These are phyloP conservation scores for Cotesia vestalis DNA, from an alignment of 1,140 invertebrate species.

Conservation along the genomic window DNA sequence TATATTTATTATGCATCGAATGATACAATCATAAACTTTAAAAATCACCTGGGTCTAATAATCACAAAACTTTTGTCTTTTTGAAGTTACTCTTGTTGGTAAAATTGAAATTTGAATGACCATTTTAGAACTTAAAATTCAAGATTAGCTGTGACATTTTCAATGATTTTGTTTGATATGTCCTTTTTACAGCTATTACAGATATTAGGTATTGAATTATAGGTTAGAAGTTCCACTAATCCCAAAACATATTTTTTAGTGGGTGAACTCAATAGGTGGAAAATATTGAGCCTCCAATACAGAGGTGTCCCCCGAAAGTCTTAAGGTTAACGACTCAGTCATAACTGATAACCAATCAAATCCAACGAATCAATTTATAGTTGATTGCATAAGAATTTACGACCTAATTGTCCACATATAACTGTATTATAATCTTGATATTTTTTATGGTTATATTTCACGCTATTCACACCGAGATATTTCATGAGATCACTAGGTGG, in stretches of 20 bases:
- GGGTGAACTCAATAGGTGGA: constrained; percentile 34
- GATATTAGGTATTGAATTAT: constrained; percentile 55
- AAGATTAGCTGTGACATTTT: too few species aligned
- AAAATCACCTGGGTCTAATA: too few species aligned
- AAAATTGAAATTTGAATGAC: too few species aligned
- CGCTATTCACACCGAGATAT: constrained; percentile 29
- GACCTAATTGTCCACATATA: constrained; percentile 45
- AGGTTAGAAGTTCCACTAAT: constrained; percentile 51
- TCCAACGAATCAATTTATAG: constrained; percentile 32
- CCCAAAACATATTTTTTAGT: constrained; percentile 47
- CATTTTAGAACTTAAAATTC: too few species aligned
- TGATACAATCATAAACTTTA: too few species aligned
- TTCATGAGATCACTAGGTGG: constrained; percentile 29
- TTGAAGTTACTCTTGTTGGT: too few species aligned
- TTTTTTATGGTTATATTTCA: background rate
- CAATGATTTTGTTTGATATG: too few species aligned
- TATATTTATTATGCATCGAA: too few species aligned
- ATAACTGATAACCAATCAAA: constrained; percentile 10
- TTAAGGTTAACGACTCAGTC: constrained; percentile 29
- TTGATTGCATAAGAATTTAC: constrained; percentile 29
- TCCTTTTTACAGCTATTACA: constrained; percentile 43
- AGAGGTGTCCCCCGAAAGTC: constrained; percentile 30
- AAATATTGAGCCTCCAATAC: constrained; percentile 39
- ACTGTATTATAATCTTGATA: constrained; percentile 43
- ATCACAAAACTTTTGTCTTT: too few species aligned